Conservation (phyloP, 2,113 vertebrate genomes). For the Sus scrofa region T2T-Sscrofa CM000817.6:133790501-133791000, state of each 20-base stretch:
- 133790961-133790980: background rate
- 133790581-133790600: background rate
- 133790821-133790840: background rate
- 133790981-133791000: background rate
- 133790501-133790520: background rate
- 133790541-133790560: background rate
- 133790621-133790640: background rate
- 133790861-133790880: constrained; percentile 7
- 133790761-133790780: background rate
- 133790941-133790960: background rate
- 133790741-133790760: background rate
- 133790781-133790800: background rate
- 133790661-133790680: background rate
- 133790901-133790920: background rate
- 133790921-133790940: background rate
- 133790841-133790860: background rate
- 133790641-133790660: background rate
- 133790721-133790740: background rate
- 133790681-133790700: background rate
- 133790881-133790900: background rate
- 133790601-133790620: background rate
- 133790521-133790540: background rate
- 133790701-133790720: background rate
- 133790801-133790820: background rate
- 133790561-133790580: background rate